Conservation (phyloP, 2,888 invertebrate species). For the Cynaeus angustus region DNA sequence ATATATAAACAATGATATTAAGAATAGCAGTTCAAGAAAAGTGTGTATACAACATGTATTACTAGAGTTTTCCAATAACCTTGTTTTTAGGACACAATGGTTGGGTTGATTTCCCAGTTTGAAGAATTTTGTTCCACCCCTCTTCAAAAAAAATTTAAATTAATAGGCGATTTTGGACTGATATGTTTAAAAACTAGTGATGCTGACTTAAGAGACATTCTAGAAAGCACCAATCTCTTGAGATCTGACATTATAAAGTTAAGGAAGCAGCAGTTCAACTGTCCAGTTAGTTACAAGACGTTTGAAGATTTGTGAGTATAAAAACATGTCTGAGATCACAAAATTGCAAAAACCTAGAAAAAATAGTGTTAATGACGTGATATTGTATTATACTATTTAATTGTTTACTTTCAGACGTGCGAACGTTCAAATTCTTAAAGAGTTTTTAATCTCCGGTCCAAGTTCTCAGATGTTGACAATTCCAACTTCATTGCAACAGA, state of each 20-base stretch:
- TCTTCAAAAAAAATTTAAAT: slow-evolving; percentile 49
- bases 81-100: slow-evolving; percentile 37
- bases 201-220: background rate
- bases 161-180: slow-evolving; percentile 41
- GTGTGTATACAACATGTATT: slow-evolving; percentile 50
- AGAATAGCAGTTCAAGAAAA: slow-evolving; percentile 52
- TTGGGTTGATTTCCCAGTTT: slow-evolving; percentile 12
- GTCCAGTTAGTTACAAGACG: background rate
- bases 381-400: too few species aligned
- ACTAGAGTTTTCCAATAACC: background rate
- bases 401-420: slow-evolving; percentile 50
- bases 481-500: slow-evolving; percentile 55
- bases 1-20: slow-evolving; percentile 55
- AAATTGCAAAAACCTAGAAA: slow-evolving; percentile 1
- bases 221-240: background rate
- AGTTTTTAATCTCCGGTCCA: slow-evolving; percentile 58
- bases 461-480: slow-evolving; percentile 57
- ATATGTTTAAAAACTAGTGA: slow-evolving; percentile 5
- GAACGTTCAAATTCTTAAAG: slow-evolving; percentile 52
- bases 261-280: slow-evolving; percentile 5
- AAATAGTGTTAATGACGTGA: slow-evolving; percentile 9
- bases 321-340: too few species aligned
- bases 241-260: background rate
- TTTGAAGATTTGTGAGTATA: slow-evolving; percentile 13
- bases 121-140: slow-evolving; percentile 8